Percentiles rank a stretch among this genome's conserved stretches.
phyloP scores from a whole-genome alignment of 1,140 invertebrate genomes.

The Pectinophora gossypiella region DNA sequence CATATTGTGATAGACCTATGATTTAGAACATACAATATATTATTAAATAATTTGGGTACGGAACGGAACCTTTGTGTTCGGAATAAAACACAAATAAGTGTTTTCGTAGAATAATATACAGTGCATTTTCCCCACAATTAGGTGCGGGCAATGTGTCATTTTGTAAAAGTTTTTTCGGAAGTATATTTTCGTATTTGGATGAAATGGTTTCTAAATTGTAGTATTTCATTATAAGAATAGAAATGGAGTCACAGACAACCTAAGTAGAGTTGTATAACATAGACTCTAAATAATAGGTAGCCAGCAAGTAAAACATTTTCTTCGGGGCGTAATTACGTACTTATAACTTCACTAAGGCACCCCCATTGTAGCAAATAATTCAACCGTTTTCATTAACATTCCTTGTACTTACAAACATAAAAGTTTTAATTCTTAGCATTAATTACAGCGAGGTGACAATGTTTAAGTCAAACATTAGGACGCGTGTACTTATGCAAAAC shows the following conservation, averaged over 20 bases:
- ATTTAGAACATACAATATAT: slow-evolving; percentile 21
- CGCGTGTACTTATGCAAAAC: slow-evolving; percentile 61
- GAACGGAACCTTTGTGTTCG: slow-evolving; percentile 6
- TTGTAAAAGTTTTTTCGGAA: neutral
- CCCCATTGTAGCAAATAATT: too few relatives aligned
- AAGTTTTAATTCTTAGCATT: slow-evolving; percentile 65
- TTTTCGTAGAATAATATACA: neutral
- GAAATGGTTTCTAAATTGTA: too few relatives aligned
- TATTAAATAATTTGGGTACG: slow-evolving; percentile 23
- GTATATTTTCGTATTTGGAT: neutral
- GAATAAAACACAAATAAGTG: slow-evolving; percentile 11
- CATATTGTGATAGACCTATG: slow-evolving; percentile 15
- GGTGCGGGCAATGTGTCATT: neutral
- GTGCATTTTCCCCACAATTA: slow-evolving; percentile 5
- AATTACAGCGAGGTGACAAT: slow-evolving; percentile 39
- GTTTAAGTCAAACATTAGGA: slow-evolving; percentile 33
- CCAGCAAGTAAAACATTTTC: too few relatives aligned
- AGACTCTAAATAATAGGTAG: too few relatives aligned
- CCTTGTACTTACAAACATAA: slow-evolving; percentile 4
- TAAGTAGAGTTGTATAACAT: too few relatives aligned
- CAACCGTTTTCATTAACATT: neutral
- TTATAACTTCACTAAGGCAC: too few relatives aligned
- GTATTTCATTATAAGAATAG: too few relatives aligned
- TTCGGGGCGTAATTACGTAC: too few relatives aligned
- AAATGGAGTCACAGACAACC: too few relatives aligned